Evolutionary conservation across 2,888 invertebrate genomes (phyloP), one percentile per base, ranked within the genome.

Genomic region (Drosophila paramelanica): DNA sequence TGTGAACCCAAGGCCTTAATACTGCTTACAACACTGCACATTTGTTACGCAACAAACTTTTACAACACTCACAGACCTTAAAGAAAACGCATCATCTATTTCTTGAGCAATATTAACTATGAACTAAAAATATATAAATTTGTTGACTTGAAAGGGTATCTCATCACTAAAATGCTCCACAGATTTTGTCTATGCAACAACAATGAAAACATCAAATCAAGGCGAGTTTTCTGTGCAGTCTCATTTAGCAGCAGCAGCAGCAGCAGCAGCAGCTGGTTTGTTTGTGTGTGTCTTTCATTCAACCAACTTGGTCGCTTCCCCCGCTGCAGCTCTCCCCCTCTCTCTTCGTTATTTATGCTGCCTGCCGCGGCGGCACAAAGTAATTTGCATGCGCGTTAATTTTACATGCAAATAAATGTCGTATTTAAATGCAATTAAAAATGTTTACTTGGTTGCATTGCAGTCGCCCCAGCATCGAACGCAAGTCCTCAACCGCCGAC

Each of bases 391-490:
- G 76, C 81, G 79, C 89, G 89, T 90, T 90, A 91, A 90, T 91
- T 90, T 90, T 84, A 90, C 89, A 90, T 81, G 89, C 89, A 90
- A 90, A 91, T 90, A 90, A 91, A 90, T 90, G 91, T 91, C 89
- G 90, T 89, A 90, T 90, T 90, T 91, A 90, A 90, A 91, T 91
- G 91, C 91, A 90, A 90, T 90, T 91, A 90, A 90, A 88, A 88
- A 74, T 82, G 88, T 88, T 88, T 89, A 87, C 89, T 82, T 73
- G 75, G 76, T 55, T 89, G 87, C 87, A 80, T 66, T 80, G 71
- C 60, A 67, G 61, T 17, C 17, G 17, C 27, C 42, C 13, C 60
- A 47, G 71, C 57, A 67, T 46, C 70, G 46, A 36, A 46, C 65
- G 27, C 61, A 68, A 69, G 59, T 55, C 52, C 36, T 49, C 31